These are phyloP conservation scores for Echinometra lucunter DNA, from an alignment of 53 echinoderm and acorn worm genomes.

Conservation along the genomic window DNA sequence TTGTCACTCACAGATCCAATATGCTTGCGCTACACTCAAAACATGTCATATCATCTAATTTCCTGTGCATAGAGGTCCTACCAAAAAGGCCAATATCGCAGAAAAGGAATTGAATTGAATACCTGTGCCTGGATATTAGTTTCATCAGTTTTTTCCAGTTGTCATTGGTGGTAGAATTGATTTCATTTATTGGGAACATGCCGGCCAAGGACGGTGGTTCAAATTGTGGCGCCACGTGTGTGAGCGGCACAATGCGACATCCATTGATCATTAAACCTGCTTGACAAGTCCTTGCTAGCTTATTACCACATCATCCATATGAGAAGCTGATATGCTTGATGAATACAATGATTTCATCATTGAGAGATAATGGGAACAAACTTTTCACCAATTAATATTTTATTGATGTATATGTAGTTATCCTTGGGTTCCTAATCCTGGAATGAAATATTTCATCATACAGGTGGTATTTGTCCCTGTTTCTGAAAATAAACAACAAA, in stretches of 20 bases:
- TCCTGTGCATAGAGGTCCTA: neutral
- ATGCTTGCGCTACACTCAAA: neutral
- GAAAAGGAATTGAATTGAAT: neutral
- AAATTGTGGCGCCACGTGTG: neutral
- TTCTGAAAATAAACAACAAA: neutral
- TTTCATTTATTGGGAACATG: neutral
- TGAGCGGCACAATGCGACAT: neutral
- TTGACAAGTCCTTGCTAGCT: neutral
- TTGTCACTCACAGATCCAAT: constrained; percentile 6
- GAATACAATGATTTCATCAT: constrained; percentile 3
- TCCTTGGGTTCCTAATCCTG: neutral
- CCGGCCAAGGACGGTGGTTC: neutral
- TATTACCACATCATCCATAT: neutral
- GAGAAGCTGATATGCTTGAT: neutral
- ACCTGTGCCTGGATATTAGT: constrained; percentile 27
- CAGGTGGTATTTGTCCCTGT: neutral
- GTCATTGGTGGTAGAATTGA: neutral
- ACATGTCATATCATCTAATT: neutral
- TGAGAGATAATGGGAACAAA: neutral
- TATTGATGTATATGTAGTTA: neutral
- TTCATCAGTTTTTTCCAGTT: neutral
- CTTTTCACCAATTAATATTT: neutral
- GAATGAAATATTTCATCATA: neutral
- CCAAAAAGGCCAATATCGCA: neutral
- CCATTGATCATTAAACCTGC: neutral